These are phyloP conservation scores for Drosophila novamexicana DNA, from an alignment of 1,140 invertebrate genomes.

Conservation along the genomic window DNA sequence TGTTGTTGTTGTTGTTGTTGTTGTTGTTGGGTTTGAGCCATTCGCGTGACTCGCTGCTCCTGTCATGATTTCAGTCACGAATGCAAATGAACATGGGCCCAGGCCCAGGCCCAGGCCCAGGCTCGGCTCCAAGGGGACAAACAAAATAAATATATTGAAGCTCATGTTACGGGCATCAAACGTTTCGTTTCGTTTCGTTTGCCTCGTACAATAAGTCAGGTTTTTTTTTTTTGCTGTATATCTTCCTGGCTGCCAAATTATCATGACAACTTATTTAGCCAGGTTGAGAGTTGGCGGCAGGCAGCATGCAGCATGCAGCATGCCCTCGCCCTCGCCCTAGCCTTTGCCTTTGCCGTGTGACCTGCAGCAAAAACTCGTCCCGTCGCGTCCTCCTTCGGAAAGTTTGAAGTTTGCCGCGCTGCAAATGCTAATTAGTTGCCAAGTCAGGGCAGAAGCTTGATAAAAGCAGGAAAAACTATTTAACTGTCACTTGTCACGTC, in stretches of 20 bases:
- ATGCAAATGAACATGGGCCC: conserved; percentile 63
- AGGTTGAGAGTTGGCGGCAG: background rate
- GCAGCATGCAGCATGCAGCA: conserved; percentile 40
- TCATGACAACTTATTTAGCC: conserved; percentile 58
- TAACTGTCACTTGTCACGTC: conserved; percentile 53
- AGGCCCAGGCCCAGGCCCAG: background rate
- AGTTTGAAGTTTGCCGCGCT: conserved; percentile 57
- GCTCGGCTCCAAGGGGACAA: background rate
- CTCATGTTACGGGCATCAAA: conserved; percentile 73
- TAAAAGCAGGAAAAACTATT: conserved; percentile 21
- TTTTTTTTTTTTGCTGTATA: conserved; percentile 7
- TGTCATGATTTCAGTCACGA: conserved; percentile 74
- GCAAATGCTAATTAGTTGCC: conserved; percentile 66
- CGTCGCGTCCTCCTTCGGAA: conserved; percentile 17
- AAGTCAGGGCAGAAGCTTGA: too few relatives aligned
- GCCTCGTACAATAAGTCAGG: conserved; percentile 33
- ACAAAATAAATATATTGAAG: conserved; percentile 48
- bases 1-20: background rate
- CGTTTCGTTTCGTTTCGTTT: conserved; percentile 35
- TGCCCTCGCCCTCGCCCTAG: background rate
- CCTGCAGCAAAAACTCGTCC: background rate
- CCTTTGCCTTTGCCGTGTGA: background rate
- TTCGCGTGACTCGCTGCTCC: conserved; percentile 64
- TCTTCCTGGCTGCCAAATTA: conserved; percentile 35
- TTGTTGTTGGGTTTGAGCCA: conserved; percentile 17